These are phyloP conservation scores for Gymnogyps californianus DNA, from an alignment of 2,113 vertebrate species.

Conservation along the genomic window DNA sequence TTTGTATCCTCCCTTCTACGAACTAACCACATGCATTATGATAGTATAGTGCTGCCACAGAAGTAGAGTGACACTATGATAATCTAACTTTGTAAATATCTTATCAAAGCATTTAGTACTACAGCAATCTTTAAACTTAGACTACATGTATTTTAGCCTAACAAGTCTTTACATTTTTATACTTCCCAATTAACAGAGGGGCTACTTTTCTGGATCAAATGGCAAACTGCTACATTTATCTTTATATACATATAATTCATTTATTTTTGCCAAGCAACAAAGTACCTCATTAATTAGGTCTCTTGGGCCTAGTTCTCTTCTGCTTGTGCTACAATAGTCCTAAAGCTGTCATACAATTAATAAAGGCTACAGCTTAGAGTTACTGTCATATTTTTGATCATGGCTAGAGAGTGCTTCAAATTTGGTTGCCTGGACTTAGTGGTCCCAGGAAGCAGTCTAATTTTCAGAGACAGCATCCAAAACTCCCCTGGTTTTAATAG, in stretches of 20 bases:
- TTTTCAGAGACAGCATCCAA: not conserved
- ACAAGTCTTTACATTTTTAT: not conserved
- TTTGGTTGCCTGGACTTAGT: not conserved
- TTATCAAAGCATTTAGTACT: not conserved
- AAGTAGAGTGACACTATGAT: not conserved
- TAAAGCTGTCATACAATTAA: not conserved
- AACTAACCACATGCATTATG: not conserved
- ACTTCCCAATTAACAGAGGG: not conserved
- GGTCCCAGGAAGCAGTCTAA: not conserved
- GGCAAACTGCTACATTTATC: not conserved
- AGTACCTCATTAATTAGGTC: slow-evolving; percentile 9
- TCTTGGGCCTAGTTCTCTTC: not conserved
- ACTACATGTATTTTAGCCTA: not conserved
- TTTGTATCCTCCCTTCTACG: not conserved
- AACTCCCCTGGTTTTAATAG: not conserved
- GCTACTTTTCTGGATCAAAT: not conserved
- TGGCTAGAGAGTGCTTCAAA: not conserved
- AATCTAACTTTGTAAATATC: not conserved
- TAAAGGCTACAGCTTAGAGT: not conserved
- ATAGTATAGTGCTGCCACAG: too few relatives aligned
- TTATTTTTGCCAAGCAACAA: slow-evolving; percentile 16
- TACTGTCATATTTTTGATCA: not conserved
- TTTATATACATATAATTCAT: not conserved
- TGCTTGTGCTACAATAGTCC: not conserved
- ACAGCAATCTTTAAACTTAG: not conserved